Evolutionary conservation across 1,140 invertebrate genomes (phyloP), one percentile per base, ranked within the genome.

Genomic region (Danaus melanippus): DNA sequence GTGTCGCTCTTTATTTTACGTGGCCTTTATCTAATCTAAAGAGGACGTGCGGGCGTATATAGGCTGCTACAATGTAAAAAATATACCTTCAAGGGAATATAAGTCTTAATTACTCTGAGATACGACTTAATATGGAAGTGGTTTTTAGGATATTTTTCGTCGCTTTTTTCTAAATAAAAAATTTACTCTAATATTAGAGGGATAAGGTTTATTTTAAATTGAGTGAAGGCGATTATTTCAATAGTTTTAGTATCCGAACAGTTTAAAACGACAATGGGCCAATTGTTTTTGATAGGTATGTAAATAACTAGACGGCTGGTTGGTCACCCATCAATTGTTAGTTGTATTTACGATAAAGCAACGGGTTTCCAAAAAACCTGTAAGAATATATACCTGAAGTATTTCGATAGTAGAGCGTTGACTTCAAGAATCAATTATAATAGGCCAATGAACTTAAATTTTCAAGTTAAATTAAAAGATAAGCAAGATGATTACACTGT

Each of bases 21-120:
- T 79, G 74, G 70, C 73, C 77, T 74, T 79, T 86, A 86, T 86
- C 83, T 86, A 81, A 86, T 86, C 82, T 82, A 86, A 81, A 84
- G 83, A 86, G 83, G 83, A 86, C 83, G 83, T 86, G 78, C 83
- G 80, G 79, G 76, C 69, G 76, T 81, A 79, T 75, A 80, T 76
- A 79, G 68, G 71, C 68, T 70, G 68, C 67, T 74, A 76, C 75
- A 79, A 71, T 79, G 75, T 77, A 74, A 60, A 56, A 60, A 71
- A 74, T 67, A 12, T 46, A 8, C 8, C 12, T 39, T 12, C 56
- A 66, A 50, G 9, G 4, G 1, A 77, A 61, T 49, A 50, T 67
- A 0, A 47, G 69, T 66, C 55, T 48, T 71, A 71, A 45, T 32
- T 3, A 0, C 2, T 10, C 10, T 0, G 0, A 0, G 0, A 8